phyloP scores from a whole-genome alignment of 1,140 invertebrate genomes.

The Harpegnathos saltator region DNA sequence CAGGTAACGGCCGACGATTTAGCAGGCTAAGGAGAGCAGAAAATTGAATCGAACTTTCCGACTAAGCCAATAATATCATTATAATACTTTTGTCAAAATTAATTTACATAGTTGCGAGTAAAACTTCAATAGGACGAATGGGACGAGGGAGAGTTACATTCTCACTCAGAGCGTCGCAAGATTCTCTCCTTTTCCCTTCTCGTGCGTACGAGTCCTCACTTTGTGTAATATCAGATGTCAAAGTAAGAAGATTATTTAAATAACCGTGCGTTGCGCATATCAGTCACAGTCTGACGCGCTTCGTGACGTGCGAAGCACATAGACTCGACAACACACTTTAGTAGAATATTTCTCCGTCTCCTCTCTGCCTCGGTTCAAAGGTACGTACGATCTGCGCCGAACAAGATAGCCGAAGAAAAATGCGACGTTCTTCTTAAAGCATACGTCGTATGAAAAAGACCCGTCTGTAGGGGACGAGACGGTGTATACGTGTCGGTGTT shows the following conservation, averaged over 20 bases:
- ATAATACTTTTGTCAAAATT: too few species aligned
- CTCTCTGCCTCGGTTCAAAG: slow-evolving; percentile 36
- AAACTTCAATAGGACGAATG: neutral
- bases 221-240: neutral
- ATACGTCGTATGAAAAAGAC: slow-evolving; percentile 56
- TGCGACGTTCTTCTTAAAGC: slow-evolving; percentile 53
- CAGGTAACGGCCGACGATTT: too few species aligned
- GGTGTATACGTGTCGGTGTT: slow-evolving; percentile 55
- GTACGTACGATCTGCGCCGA: slow-evolving; percentile 26
- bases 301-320: slow-evolving; percentile 27
- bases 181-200: neutral
- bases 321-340: slow-evolving; percentile 56
- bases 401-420: slow-evolving; percentile 50
- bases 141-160: neutral
- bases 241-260: slow-evolving; percentile 12
- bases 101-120: too few species aligned
- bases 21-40: too few species aligned
- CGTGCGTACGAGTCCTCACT: too few species aligned
- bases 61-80: too few species aligned
- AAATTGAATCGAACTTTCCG: too few species aligned
- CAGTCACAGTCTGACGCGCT: slow-evolving; percentile 24
- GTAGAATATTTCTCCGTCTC: slow-evolving; percentile 14
- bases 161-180: neutral
- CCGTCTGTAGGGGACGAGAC: slow-evolving; percentile 51
- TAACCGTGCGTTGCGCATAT: neutral